Conservation (phyloP, 2,113 vertebrate genomes). For the Panurus biarmicus region DNA sequence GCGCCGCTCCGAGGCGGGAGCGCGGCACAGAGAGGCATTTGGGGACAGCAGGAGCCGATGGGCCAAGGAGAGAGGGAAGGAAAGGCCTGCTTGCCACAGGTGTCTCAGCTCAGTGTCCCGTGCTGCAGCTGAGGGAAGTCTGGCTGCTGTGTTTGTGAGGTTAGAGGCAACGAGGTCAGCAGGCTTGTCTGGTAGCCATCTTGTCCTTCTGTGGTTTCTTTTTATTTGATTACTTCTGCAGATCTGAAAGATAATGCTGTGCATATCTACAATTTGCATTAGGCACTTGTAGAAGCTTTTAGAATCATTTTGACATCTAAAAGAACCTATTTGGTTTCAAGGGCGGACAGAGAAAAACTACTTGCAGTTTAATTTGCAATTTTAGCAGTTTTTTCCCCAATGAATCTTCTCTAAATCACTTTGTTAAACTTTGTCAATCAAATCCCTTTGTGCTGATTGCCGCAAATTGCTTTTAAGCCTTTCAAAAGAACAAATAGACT, state of each 20-base stretch:
- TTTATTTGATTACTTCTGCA: neutral
- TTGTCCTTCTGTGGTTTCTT: neutral
- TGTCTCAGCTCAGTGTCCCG: neutral
- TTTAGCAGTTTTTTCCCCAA: neutral
- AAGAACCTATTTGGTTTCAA: neutral
- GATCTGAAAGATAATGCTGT: neutral
- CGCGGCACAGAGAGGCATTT: neutral
- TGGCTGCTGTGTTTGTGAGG: neutral
- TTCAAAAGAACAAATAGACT: constrained; percentile 4
- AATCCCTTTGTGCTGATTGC: neutral
- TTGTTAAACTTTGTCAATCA: neutral
- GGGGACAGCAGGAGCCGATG: neutral
- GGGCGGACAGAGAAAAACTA: neutral
- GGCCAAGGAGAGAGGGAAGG: neutral
- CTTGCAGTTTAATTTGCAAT: neutral
- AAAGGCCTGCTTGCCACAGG: too few species aligned
- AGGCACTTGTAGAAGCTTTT: neutral
- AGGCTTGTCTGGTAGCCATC: neutral
- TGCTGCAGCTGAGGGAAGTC: neutral
- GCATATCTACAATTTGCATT: neutral
- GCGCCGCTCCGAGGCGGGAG: neutral
- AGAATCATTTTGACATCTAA: neutral
- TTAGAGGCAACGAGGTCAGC: neutral
- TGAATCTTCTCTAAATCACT: neutral
- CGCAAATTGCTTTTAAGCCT: neutral